Evolutionary conservation across 2,797 vertebrate species (phyloP).

Genomic region (Myotis planiceps): DNA sequence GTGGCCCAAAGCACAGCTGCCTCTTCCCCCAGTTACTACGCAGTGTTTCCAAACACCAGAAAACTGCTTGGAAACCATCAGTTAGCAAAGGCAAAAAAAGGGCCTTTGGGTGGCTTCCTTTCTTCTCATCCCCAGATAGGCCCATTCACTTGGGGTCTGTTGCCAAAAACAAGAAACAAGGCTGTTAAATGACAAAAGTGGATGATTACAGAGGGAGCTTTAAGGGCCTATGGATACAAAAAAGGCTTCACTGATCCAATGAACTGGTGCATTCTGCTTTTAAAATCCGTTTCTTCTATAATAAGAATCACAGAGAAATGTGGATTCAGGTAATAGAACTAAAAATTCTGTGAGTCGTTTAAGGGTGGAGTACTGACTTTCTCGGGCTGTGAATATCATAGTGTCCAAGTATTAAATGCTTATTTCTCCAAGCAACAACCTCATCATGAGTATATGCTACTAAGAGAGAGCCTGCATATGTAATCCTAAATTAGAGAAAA

Average conservation of each 20-base stretch:
- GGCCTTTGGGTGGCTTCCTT: constrained; percentile 81
- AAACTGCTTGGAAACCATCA: constrained; percentile 87
- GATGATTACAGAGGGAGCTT: constrained; percentile 76
- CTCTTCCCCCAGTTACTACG: constrained; percentile 86
- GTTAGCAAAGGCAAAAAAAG: constrained; percentile 82
- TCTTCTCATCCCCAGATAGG: constrained; percentile 76
- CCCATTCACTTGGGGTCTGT: constrained; percentile 72
- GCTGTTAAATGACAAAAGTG: constrained; percentile 74
- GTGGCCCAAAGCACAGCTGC: constrained; percentile 89
- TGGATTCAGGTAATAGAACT: not conserved
- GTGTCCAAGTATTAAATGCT: not conserved
- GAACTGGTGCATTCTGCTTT: not conserved
- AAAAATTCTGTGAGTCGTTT: constrained; percentile 33
- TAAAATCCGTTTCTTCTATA: not conserved
- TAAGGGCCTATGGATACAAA: constrained; percentile 46
- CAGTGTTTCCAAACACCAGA: constrained; percentile 83
- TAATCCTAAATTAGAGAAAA: not conserved
- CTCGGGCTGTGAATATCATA: not conserved
- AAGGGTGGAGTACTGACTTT: not conserved
- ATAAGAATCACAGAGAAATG: not conserved
- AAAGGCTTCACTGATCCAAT: constrained; percentile 68
- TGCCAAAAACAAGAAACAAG: constrained; percentile 64
- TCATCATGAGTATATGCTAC: not conserved
- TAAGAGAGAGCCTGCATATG: not conserved
- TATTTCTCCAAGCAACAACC: constrained; percentile 6